Evolutionary conservation across 1,140 invertebrate genomes (phyloP).

Genomic region (Agraylea sexmaculata): DNA sequence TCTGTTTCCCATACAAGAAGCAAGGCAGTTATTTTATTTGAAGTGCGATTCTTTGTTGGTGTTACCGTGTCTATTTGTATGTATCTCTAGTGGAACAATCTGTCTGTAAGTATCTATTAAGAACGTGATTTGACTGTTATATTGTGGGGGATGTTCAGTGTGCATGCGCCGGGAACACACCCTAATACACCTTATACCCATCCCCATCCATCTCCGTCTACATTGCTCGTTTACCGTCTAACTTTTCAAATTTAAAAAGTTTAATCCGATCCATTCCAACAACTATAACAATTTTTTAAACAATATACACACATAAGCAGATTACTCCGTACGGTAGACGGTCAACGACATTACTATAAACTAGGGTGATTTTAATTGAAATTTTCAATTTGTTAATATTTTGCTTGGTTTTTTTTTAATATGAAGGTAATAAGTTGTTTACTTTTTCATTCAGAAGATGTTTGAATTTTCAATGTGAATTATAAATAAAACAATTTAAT

Average conservation of each 20-base stretch:
- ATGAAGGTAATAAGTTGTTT: no score
- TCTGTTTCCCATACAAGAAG: not conserved
- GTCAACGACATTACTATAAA: no score
- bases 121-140: slow-evolving; percentile 20
- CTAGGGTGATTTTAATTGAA: no score
- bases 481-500: no score
- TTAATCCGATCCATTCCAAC: not conserved
- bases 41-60: slow-evolving; percentile 13
- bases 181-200: no score
- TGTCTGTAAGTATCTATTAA: slow-evolving; percentile 20
- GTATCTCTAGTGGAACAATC: slow-evolving; percentile 19
- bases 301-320: not conserved
- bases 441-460: no score
- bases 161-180: not conserved
- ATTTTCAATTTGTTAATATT: no score
- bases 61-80: no score
- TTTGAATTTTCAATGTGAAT: no score
- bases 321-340: no score
- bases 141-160: not conserved
- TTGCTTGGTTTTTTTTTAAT: no score
- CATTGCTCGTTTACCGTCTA: slow-evolving; percentile 1
- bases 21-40: slow-evolving; percentile 18
- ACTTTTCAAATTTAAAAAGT: not conserved
- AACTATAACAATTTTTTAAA: not conserved
- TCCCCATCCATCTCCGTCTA: no score